phyloP scores from a whole-genome alignment of 1,140 invertebrate genomes.

The Drosophila pandora region DNA sequence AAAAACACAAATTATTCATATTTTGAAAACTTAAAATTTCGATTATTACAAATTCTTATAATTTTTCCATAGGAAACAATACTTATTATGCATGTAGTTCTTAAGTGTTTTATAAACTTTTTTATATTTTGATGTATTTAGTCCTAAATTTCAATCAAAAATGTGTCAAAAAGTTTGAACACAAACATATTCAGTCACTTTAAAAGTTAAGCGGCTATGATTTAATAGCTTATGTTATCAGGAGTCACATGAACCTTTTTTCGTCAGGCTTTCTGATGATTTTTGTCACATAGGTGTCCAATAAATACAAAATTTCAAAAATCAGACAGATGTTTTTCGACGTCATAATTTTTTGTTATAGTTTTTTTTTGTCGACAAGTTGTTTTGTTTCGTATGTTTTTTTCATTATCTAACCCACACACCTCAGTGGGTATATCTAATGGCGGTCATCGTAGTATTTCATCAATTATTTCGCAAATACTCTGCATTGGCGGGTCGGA shows the following conservation, averaged over 20 bases:
- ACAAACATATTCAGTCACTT: neutral
- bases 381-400: conserved; percentile 28
- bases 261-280: neutral
- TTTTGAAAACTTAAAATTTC: neutral
- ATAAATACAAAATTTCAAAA: conserved; percentile 8
- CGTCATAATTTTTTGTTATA: conserved; percentile 26
- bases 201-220: neutral
- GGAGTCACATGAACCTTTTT: neutral
- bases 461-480: conserved; percentile 53
- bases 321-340: conserved; percentile 45
- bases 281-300: neutral
- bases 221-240: neutral
- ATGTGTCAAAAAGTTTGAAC: no score
- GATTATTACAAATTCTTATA: no score
- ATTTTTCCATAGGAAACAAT: no score
- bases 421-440: conserved; percentile 8
- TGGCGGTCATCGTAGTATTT: conserved; percentile 32
- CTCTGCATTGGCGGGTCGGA: conserved; percentile 12
- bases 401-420: conserved; percentile 28
- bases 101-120: no score
- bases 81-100: no score
- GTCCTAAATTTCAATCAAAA: neutral
- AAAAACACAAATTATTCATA: neutral
- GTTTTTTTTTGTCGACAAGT: conserved; percentile 10
- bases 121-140: no score